Conservation (phyloP, 2,888 invertebrate genomes). For the Gymnoscelis rufifasciata region DNA sequence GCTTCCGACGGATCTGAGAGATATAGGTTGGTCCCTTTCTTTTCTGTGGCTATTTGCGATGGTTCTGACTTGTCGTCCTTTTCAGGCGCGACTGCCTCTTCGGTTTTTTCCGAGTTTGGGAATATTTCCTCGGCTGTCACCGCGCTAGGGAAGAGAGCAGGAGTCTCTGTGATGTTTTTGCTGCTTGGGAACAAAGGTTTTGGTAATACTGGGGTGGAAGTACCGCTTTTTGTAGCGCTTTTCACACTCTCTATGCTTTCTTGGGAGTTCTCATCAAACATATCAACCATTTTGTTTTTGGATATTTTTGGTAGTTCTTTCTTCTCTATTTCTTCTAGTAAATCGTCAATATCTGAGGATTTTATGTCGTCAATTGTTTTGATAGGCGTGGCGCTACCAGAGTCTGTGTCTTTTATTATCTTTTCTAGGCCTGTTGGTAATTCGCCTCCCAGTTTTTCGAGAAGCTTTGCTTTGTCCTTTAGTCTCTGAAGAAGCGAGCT, state of each 20-base stretch:
- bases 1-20: constrained; percentile 46
- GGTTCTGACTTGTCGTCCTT: constrained; percentile 35
- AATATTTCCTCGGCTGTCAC: constrained; percentile 40
- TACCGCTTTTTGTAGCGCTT: constrained; percentile 46
- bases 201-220: constrained; percentile 33
- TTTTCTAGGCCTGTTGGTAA: constrained; percentile 69
- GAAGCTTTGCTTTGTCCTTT: constrained; percentile 71
- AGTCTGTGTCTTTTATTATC: constrained; percentile 57
- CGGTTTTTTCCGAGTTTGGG: constrained; percentile 40
- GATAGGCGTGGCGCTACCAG: constrained; percentile 42
- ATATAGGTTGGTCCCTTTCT: constrained; percentile 61
- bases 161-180: constrained; percentile 38
- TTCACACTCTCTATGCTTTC: constrained; percentile 37
- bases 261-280: constrained; percentile 36
- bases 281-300: constrained; percentile 44
- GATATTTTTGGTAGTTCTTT: constrained; percentile 57
- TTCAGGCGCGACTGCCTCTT: constrained; percentile 37
- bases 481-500: constrained; percentile 52
- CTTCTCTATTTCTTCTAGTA: constrained; percentile 65
- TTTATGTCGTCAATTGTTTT: constrained; percentile 38
- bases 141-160: constrained; percentile 41
- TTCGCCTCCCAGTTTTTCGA: constrained; percentile 76
- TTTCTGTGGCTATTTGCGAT: constrained; percentile 35
- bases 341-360: constrained; percentile 50
- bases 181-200: constrained; percentile 51